Evolutionary conservation across 1,140 invertebrate species (phyloP), one percentile per base, ranked within the genome.

Genomic region (Chrysoperla carnea): DNA sequence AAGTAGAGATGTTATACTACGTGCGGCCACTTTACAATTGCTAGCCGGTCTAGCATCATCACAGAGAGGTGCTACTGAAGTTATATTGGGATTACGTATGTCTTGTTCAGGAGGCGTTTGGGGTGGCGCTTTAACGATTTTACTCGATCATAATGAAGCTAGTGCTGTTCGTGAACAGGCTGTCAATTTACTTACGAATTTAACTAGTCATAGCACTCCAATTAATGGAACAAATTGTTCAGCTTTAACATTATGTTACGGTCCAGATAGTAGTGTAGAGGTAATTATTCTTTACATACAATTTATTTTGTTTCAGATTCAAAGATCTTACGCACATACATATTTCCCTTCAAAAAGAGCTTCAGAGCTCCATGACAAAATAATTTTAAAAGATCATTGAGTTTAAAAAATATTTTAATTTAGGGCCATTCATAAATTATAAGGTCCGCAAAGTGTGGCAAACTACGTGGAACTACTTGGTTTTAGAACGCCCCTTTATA

Each of bases 1-100:
- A 36, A 69, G 64, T 48, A 56, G 69, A 44, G 70, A 73, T 57
- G 61, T 69, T 9, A 44, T 71, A 5, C 54, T 72, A 8, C 56
- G 68, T 29, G 68, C 69, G 9, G 66, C 63, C 4, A 59, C 61
- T 12, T 51, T 72, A 8, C 66, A 70, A 50, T 51, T 73, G 29
- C 53, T 70, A 28, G 52, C 58, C 11, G 66, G 63, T 38, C 52
- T 73, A 35, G 53, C 62, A 23, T 51, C 50, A 13, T 60, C 55
- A 17, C 46, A 57, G 4, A 58, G 60, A 40, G 55, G 54, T 13
- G 56, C 60, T 8, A 48, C 55, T 31, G 58, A 67, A 46, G 52
- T 68, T 6, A 52, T 67, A 12, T 9, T 33, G n/a, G 31, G 31
- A 11, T 33, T 33, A 33, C 31, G 31, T 11, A 12, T 11, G n/a